These are phyloP conservation scores for Cryptops parisi DNA, from an alignment of 2,888 invertebrate genomes.

Conservation along the genomic window DNA sequence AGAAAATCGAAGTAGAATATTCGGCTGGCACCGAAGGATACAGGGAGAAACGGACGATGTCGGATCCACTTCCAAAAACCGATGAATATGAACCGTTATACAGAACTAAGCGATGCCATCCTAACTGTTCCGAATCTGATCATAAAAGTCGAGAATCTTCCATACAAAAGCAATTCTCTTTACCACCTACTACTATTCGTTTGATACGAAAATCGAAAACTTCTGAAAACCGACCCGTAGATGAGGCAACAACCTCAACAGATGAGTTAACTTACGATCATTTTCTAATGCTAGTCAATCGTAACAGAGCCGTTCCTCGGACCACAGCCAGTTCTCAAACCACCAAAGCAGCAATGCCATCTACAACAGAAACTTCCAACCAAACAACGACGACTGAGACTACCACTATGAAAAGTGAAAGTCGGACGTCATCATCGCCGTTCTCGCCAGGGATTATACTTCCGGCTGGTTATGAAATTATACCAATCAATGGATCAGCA, in stretches of 20 bases:
- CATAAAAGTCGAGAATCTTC: no score
- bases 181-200: neutral
- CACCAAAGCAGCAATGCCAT: no score
- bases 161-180: neutral
- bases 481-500: neutral
- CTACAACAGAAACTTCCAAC: neutral
- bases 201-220: neutral
- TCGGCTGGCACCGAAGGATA: conserved; percentile 56
- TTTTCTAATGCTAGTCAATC: neutral
- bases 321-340: neutral
- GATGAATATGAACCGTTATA: neutral
- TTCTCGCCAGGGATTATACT: neutral
- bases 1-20: conserved; percentile 47
- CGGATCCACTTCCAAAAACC: neutral
- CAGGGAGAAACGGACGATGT: conserved; percentile 3
- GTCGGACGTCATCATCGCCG: neutral
- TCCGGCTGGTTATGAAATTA: neutral
- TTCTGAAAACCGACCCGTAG: neutral
- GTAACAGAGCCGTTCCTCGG: neutral
- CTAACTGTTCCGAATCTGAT: neutral
- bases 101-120: neutral
- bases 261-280: neutral
- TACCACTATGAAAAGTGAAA: neutral
- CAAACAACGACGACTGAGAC: neutral
- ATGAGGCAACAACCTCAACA: neutral